Conservation (phyloP, 2,888 invertebrate species). For the Cryptocephalus primarius region DNA sequence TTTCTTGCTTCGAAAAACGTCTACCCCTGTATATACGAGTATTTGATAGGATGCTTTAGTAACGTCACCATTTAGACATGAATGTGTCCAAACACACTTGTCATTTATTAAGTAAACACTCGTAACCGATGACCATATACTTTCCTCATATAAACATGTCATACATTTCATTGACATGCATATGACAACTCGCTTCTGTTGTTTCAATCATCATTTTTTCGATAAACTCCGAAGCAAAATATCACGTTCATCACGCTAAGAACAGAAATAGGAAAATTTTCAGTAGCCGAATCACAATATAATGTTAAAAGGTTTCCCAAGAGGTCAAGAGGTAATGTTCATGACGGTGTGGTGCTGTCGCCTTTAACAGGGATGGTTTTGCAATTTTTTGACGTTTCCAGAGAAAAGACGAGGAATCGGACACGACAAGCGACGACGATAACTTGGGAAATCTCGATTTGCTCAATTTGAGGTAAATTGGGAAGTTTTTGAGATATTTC, state of each 20-base stretch:
- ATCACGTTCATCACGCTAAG: constrained; percentile 5
- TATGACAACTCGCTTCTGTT: constrained; percentile 26
- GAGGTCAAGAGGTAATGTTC: constrained; percentile 19
- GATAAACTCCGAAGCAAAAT: constrained; percentile 12
- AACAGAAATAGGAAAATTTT: constrained; percentile 8
- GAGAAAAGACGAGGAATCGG: constrained; percentile 22
- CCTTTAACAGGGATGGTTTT: not conserved
- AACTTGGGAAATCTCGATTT: constrained; percentile 30
- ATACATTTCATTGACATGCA: too few species aligned
- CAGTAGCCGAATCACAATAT: constrained; percentile 16
- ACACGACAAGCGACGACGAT: constrained; percentile 26
- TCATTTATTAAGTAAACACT: too few species aligned
- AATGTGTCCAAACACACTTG: too few species aligned
- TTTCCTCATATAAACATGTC: too few species aligned
- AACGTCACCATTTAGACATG: too few species aligned
- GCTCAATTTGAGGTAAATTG: constrained; percentile 31
- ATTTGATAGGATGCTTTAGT: too few species aligned
- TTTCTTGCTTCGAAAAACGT: too few species aligned
- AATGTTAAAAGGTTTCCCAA: constrained; percentile 28
- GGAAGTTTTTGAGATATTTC: not conserved
- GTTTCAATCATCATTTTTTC: constrained; percentile 25
- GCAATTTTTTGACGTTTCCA: constrained; percentile 19
- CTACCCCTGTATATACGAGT: too few species aligned
- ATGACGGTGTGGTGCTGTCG: too few species aligned
- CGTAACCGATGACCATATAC: too few species aligned